Evolutionary conservation across 2,888 invertebrate genomes (phyloP), one percentile per base, ranked within the genome.

Genomic region (Spatulosminthurus flaviceps): DNA sequence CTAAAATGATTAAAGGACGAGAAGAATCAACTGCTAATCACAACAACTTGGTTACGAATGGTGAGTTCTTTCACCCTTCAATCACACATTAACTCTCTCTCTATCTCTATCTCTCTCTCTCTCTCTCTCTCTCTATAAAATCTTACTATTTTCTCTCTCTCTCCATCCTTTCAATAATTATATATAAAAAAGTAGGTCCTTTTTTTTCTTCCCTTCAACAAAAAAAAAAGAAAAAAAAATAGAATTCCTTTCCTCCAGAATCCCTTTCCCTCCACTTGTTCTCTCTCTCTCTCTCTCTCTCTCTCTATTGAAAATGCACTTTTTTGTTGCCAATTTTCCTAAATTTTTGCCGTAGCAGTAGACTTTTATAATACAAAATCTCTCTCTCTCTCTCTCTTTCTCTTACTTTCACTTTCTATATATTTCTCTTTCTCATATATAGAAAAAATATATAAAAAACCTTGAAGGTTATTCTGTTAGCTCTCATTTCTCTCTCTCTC

Each of bases 31-130:
- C 92, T 96, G 89, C 92, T 97, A 88, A 95, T 96, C 89, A 95
- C 96, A 87, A 97, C 96, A 90, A 95, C 96, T 90, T 97, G 97
- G 97, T 92, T 96, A 87, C 96, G 95, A 91, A 90, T 96, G 92
- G 96, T 96, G 90, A 95, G 95, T 93, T 81, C 42, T 73, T 76
- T 69, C 67, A 76, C 67, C 76, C 67, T 28, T 66, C 66, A 76
- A 75, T 74, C 66, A 76, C 66, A 69, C 69, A 72, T 43, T 51
- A 72, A 43, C 51, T 51, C 41, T 41, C 51, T 72, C 43, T 72
- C 43, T 51, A 43, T 72, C 24, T 51, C 43, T 21, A 4, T 64
- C 11, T 22, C 24, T 24, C 5, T 64, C 16, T 64, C 64, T 21
- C 66, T 74, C 26, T 34, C 66, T 66, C 61, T 66, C 26, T 72